These are phyloP conservation scores for Notocelia uddmanniana DNA, from an alignment of 2,888 invertebrate species.

Conservation along the genomic window DNA sequence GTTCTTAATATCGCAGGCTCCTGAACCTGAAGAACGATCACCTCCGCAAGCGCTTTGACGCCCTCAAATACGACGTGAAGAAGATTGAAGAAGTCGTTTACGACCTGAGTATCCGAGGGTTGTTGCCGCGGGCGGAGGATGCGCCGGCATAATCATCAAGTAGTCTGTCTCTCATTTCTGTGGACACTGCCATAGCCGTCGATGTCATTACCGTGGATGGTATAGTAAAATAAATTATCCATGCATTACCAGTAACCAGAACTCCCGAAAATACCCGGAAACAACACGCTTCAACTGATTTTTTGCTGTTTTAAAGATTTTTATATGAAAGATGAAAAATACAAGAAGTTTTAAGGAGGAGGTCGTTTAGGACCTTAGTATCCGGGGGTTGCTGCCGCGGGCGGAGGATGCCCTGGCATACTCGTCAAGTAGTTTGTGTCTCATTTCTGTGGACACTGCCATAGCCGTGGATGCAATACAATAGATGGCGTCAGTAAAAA, in stretches of 20 bases:
- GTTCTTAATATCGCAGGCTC: slow-evolving; percentile 71
- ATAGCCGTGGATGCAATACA: too few species aligned
- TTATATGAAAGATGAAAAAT: too few species aligned
- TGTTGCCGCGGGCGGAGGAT: slow-evolving; percentile 74
- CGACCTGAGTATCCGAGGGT: slow-evolving; percentile 93
- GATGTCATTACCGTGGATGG: too few species aligned
- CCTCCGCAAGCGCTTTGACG: slow-evolving; percentile 94
- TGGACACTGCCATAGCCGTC: too few species aligned
- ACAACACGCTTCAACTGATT: too few species aligned
- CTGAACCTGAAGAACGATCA: slow-evolving; percentile 96
- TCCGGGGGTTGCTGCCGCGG: slow-evolving; percentile 89
- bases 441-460: too few species aligned
- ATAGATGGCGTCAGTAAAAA: too few species aligned
- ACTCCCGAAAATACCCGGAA: too few species aligned
- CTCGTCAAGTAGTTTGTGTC: not conserved
- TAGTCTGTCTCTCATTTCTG: too few species aligned
- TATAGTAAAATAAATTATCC: too few species aligned
- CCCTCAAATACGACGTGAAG: slow-evolving; percentile 95
- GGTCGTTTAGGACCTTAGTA: slow-evolving; percentile 94
- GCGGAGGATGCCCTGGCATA: slow-evolving; percentile 34
- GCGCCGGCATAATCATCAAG: slow-evolving; percentile 21
- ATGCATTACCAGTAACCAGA: too few species aligned
- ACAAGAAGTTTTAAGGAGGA: slow-evolving; percentile 98
- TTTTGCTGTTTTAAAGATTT: too few species aligned
- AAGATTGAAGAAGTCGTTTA: slow-evolving; percentile 97